Evolutionary conservation across 2,888 invertebrate species (phyloP).

Genomic region (Lottia gigantea): DNA sequence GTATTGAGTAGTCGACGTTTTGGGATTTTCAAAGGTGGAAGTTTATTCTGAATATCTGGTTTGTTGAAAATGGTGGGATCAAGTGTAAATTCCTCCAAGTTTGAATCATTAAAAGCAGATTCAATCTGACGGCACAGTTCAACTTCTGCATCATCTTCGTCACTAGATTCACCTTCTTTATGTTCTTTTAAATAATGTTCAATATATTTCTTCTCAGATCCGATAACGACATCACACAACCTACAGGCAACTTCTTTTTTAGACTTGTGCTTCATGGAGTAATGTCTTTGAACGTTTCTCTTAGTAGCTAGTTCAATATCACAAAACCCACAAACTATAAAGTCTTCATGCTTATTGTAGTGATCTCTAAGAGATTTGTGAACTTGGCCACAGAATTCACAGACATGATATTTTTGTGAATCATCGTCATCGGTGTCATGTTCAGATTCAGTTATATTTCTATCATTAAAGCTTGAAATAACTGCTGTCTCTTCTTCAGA

Average conservation of each 20-base stretch:
- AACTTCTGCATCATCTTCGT: too few species aligned
- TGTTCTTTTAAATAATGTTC: conserved; percentile 7
- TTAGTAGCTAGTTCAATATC: background rate
- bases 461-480: too few species aligned
- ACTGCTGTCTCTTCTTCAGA: background rate
- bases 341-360: background rate
- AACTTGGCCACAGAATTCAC: background rate
- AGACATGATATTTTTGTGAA: background rate
- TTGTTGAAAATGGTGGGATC: too few species aligned
- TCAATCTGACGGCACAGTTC: too few species aligned
- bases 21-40: too few species aligned
- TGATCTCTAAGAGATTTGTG: background rate
- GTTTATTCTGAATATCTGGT: too few species aligned
- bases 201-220: background rate
- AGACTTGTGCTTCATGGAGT: background rate
- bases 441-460: too few species aligned
- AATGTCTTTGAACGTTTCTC: background rate
- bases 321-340: background rate
- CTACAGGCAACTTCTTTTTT: background rate
- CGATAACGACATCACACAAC: background rate
- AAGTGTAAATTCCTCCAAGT: too few species aligned
- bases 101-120: too few species aligned
- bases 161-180: too few species aligned
- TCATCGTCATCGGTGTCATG: background rate
- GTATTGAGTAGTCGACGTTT: too few species aligned